Evolutionary conservation across 2,797 vertebrate genomes (phyloP).

Genomic region (Knipowitschia caucasica): DNA sequence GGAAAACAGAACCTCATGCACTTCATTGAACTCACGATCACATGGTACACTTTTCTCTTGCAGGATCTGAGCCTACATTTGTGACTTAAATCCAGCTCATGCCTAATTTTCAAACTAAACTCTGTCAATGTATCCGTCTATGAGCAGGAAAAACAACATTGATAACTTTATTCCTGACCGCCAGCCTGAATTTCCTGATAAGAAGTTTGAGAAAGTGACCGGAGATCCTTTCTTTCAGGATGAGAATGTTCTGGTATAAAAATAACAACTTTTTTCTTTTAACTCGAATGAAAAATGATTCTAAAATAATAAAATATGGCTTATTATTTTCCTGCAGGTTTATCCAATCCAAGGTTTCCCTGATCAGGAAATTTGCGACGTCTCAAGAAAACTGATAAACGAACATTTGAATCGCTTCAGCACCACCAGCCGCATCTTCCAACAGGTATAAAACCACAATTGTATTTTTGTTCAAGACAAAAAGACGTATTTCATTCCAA

Average conservation of each 20-base stretch:
- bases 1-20: constrained; percentile 75
- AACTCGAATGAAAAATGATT: not conserved
- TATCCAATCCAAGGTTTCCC: constrained; percentile 79
- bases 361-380: constrained; percentile 70
- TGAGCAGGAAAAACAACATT: constrained; percentile 77
- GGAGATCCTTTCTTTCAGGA: constrained; percentile 79
- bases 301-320: not conserved
- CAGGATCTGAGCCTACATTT: not conserved
- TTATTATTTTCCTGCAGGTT: constrained; percentile 61
- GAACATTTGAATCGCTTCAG: constrained; percentile 65
- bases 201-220: constrained; percentile 78
- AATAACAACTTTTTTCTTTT: not conserved
- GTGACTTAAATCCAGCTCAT: not conserved
- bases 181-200: constrained; percentile 71
- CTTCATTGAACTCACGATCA: constrained; percentile 73
- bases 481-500: not conserved
- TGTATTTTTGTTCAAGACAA: not conserved
- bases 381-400: constrained; percentile 56
- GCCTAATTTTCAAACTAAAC: not conserved
- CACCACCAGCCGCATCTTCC: constrained; percentile 69
- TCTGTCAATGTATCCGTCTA: not conserved
- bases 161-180: constrained; percentile 77
- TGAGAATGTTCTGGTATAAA: constrained; percentile 70
- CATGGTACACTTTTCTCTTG: constrained; percentile 50
- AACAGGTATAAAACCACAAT: constrained; percentile 65